These are phyloP conservation scores for Nomada lathburiana DNA, from an alignment of 2,888 invertebrate genomes.

Conservation along the genomic window DNA sequence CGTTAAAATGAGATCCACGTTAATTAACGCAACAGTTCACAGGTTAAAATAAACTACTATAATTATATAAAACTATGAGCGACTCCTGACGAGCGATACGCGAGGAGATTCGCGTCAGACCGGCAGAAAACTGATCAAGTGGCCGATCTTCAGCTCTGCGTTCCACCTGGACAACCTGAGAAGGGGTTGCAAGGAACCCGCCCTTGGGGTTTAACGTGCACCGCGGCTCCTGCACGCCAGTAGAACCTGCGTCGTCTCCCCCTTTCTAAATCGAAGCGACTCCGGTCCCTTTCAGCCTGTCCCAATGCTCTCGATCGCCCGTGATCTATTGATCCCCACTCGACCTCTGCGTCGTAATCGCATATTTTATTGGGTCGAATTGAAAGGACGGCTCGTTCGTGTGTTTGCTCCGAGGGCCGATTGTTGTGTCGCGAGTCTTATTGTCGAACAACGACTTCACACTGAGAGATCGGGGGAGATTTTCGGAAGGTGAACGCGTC, in stretches of 20 bases:
- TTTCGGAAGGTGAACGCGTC: conserved; percentile 71
- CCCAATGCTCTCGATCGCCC: conserved; percentile 67
- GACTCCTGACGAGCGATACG: conserved; percentile 13
- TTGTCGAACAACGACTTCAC: conserved; percentile 44
- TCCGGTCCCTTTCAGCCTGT: conserved; percentile 60
- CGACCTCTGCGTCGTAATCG: conserved; percentile 78
- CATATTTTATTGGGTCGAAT: conserved; percentile 76
- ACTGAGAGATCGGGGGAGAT: conserved; percentile 32
- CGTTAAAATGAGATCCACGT: background rate
- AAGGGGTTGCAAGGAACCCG: conserved; percentile 76
- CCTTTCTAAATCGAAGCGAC: conserved; percentile 63
- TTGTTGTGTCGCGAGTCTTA: conserved; percentile 54
- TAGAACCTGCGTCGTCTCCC: conserved; percentile 73
- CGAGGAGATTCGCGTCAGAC: conserved; percentile 58
- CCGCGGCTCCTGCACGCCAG: conserved; percentile 60
- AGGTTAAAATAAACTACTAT: background rate
- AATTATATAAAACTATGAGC: background rate
- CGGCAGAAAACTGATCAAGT: conserved; percentile 68
- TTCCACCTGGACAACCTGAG: conserved; percentile 75
- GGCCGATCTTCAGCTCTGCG: conserved; percentile 57
- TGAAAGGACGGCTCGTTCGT: conserved; percentile 40
- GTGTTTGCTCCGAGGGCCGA: conserved; percentile 57
- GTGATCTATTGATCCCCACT: conserved; percentile 80
- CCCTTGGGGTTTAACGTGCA: conserved; percentile 70
- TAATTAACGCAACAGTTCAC: background rate